phyloP scores from a whole-genome alignment of 2,888 invertebrate species.

The Campoletis raptor region DNA sequence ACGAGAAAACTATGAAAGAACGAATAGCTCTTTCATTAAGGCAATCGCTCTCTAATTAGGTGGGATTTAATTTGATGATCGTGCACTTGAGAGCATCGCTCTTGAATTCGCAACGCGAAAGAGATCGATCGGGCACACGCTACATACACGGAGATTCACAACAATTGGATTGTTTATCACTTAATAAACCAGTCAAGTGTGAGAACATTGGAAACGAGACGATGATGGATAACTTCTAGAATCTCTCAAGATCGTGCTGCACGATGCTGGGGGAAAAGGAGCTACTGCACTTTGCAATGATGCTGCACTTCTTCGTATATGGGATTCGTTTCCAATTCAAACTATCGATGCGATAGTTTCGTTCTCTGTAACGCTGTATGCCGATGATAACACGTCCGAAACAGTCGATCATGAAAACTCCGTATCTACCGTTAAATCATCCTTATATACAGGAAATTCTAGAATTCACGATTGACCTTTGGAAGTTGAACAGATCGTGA shows the following conservation, averaged over 20 bases:
- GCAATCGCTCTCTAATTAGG: slow-evolving; percentile 49
- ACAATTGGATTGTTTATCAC: slow-evolving; percentile 42
- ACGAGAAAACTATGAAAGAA: background rate
- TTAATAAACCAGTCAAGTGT: slow-evolving; percentile 57
- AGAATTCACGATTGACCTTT: background rate
- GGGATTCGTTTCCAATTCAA: slow-evolving; percentile 16
- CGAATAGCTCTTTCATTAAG: slow-evolving; percentile 16
- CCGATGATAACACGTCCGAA: slow-evolving; percentile 38
- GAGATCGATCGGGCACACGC: slow-evolving; percentile 24
- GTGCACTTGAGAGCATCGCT: slow-evolving; percentile 16
- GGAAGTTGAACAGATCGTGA: background rate
- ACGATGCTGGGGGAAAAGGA: slow-evolving; percentile 44
- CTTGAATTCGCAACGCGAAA: slow-evolving; percentile 20
- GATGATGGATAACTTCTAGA: slow-evolving; percentile 24
- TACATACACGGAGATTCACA: background rate
- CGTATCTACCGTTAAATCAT: slow-evolving; percentile 40
- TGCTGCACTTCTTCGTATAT: slow-evolving; percentile 36
- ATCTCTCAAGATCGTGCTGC: slow-evolving; percentile 47
- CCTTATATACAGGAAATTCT: slow-evolving; percentile 2
- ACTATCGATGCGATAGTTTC: background rate
- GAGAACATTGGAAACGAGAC: slow-evolving; percentile 49
- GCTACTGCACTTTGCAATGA: slow-evolving; percentile 51
- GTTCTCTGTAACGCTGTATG: background rate
- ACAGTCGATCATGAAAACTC: slow-evolving; percentile 32
- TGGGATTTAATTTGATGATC: slow-evolving; percentile 35